These are phyloP conservation scores for Myiagra hebetior DNA, from an alignment of 2,113 vertebrate genomes.

Conservation along the genomic window DNA sequence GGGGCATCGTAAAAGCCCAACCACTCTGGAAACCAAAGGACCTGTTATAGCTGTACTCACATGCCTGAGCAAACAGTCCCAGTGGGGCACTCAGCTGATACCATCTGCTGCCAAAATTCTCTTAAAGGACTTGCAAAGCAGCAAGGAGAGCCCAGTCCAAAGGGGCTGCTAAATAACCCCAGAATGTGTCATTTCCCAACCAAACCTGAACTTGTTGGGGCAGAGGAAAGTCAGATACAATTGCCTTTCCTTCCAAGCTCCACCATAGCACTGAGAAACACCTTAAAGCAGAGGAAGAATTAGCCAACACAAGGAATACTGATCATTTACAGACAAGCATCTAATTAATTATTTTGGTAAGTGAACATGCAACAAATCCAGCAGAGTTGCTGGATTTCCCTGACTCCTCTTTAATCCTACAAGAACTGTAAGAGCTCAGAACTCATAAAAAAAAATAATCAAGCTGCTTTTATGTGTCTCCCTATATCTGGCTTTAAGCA, in stretches of 20 bases:
- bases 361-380: background rate
- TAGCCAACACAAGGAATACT: background rate
- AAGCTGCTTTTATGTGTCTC: background rate
- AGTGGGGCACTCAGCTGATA: background rate
- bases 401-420: background rate
- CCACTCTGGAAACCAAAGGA: background rate
- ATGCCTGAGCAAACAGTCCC: background rate
- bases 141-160: background rate
- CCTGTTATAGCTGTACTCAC: background rate
- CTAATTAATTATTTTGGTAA: background rate
- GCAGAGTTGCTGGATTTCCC: background rate
- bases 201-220: background rate
- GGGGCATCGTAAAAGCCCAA: background rate
- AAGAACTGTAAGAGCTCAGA: background rate
- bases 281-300: background rate
- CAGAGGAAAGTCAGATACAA: background rate
- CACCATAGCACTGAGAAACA: background rate
- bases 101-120: background rate
- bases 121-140: background rate
- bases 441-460: accelerated
- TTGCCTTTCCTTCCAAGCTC: background rate
- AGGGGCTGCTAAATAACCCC: background rate
- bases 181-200: background rate
- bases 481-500: background rate
- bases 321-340: background rate